Evolutionary conservation across 2,113 vertebrate genomes (phyloP).

Genomic region (Lipophrys pholis): DNA sequence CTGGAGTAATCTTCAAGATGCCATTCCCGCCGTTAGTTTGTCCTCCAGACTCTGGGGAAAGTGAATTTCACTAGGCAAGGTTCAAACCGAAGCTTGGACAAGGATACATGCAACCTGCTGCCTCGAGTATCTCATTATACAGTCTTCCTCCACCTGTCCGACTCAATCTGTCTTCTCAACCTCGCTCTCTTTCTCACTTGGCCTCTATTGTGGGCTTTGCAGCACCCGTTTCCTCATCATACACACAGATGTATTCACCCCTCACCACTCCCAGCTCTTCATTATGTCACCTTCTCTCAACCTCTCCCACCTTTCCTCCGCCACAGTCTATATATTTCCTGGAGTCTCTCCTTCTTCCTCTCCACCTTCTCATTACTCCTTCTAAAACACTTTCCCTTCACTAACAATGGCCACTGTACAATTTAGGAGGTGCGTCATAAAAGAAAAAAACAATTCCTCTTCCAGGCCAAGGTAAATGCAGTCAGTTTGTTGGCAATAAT

Average conservation of each 20-base stretch:
- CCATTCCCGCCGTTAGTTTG: slow-evolving; percentile 45
- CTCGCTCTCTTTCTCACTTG: slow-evolving; percentile 40
- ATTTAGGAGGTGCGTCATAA: slow-evolving; percentile 37
- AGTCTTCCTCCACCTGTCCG: slow-evolving; percentile 62
- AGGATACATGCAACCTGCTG: slow-evolving; percentile 52
- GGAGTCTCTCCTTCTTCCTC: slow-evolving; percentile 7
- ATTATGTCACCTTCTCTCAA: slow-evolving; percentile 58
- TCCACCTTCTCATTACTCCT: slow-evolving; percentile 43
- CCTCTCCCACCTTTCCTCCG: slow-evolving; percentile 47
- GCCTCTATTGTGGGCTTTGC: slow-evolving; percentile 39
- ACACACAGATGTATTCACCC: not conserved
- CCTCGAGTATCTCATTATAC: slow-evolving; percentile 71
- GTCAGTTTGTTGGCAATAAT: slow-evolving; percentile 6
- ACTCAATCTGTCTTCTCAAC: slow-evolving; percentile 62
- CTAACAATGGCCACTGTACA: not conserved
- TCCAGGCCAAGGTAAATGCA: slow-evolving; percentile 26
- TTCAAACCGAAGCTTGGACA: slow-evolving; percentile 57
- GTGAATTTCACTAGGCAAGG: slow-evolving; percentile 45
- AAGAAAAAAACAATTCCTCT: slow-evolving; percentile 29
- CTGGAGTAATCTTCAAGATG: slow-evolving; percentile 50
- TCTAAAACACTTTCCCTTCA: slow-evolving; percentile 36
- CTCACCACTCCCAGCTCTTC: slow-evolving; percentile 48
- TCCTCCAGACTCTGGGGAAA: slow-evolving; percentile 28
- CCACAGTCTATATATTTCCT: slow-evolving; percentile 48
- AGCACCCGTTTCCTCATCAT: not conserved